Conservation (phyloP, 2,888 invertebrate genomes). For the Luperina testacea region DNA sequence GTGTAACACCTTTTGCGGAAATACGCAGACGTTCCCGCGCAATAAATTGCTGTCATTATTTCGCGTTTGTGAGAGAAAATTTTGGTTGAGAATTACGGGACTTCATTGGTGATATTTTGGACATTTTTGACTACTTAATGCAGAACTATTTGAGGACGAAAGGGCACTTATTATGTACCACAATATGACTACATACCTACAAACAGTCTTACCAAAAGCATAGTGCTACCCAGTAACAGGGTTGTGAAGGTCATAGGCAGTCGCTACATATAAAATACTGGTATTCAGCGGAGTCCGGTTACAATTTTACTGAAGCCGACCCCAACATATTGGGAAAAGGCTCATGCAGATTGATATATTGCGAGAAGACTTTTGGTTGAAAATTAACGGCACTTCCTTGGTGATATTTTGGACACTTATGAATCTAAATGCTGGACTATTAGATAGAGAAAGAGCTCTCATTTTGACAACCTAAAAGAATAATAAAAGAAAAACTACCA, state of each 20-base stretch:
- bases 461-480: not conserved
- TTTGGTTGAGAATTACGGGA: not conserved
- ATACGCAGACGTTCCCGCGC: constrained; percentile 14
- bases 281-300: not conserved
- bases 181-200: not conserved
- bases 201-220: not conserved
- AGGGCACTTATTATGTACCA: not conserved
- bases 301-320: not conserved
- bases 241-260: not conserved
- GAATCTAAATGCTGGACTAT: not conserved
- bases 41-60: not conserved
- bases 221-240: not conserved
- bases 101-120: not conserved
- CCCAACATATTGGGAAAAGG: not conserved
- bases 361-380: not conserved
- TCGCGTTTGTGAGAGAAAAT: not conserved
- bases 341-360: not conserved
- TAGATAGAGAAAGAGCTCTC: not conserved
- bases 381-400: not conserved
- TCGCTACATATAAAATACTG: not conserved
- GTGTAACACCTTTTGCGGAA: constrained; percentile 30
- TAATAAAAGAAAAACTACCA: not conserved
- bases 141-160: not conserved
- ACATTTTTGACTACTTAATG: not conserved
- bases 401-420: not conserved